phyloP scores from a whole-genome alignment of 2,888 invertebrate species.

The Onchidella celtica region DNA sequence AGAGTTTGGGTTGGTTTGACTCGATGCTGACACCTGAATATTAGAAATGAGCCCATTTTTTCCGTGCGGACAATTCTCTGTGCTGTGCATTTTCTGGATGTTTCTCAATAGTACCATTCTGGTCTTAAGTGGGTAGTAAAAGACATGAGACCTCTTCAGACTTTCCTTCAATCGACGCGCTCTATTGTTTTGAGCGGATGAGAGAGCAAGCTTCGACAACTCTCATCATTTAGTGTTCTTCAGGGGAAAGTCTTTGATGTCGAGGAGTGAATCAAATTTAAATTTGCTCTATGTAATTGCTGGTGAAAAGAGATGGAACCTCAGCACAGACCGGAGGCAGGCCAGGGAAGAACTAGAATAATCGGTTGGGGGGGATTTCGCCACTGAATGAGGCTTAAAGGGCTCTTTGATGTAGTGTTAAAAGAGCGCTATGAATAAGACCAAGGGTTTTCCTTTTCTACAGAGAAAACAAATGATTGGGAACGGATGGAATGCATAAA shows the following conservation, averaged over 20 bases:
- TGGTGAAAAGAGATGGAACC: background rate
- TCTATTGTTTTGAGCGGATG: slow-evolving; percentile 19
- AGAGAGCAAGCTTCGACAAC: slow-evolving; percentile 15
- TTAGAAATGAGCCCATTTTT: slow-evolving; percentile 9
- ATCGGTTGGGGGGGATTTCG: background rate
- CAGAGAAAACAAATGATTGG: too few species aligned
- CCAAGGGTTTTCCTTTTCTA: background rate
- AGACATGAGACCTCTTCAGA: slow-evolving; percentile 14
- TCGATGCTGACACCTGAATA: slow-evolving; percentile 21
- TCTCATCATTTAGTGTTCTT: slow-evolving; percentile 21
- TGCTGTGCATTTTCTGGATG: slow-evolving; percentile 2
- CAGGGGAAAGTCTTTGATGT: slow-evolving; percentile 29
- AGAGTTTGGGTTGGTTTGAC: slow-evolving; percentile 22
- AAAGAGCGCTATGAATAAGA: background rate
- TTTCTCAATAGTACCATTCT: background rate
- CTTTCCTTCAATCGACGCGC: background rate
- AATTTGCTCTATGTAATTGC: slow-evolving; percentile 43
- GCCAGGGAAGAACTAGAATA: background rate
- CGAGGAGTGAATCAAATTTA: slow-evolving; percentile 17
- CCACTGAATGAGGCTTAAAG: background rate
- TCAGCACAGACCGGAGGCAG: background rate
- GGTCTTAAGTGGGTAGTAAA: background rate
- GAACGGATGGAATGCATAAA: too few species aligned
- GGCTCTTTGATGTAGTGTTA: slow-evolving; percentile 19
- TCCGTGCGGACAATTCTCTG: background rate